These are phyloP conservation scores for Tiaroga cobitis DNA, from an alignment of 2,797 vertebrate species.

Conservation along the genomic window DNA sequence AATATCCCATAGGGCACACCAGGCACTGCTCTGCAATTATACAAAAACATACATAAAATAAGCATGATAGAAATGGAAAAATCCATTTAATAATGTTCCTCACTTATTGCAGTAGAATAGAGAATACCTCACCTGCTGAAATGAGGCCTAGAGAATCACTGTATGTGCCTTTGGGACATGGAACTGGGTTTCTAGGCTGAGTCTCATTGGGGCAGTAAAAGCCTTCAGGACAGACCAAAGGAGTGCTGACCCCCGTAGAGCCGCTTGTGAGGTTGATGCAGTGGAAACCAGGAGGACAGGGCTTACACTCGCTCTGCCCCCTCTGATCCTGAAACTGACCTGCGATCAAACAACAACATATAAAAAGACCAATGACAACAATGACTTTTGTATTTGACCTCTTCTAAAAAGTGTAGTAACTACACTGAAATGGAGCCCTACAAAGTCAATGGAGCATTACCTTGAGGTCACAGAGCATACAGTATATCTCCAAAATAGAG, in stretches of 20 bases:
- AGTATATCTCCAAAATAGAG: constrained; percentile 20
- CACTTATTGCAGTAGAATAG: neutral
- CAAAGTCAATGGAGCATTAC: neutral
- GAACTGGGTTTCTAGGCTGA: constrained; percentile 73
- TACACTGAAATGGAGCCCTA: neutral
- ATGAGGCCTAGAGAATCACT: constrained; percentile 76
- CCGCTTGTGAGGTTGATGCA: constrained; percentile 69
- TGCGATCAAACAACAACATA: constrained; percentile 58
- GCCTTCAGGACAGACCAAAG: constrained; percentile 79
- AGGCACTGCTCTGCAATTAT: constrained; percentile 77
- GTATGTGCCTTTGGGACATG: constrained; percentile 89
- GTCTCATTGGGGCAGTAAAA: constrained; percentile 84
- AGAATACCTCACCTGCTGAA: constrained; percentile 69
- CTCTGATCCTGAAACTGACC: constrained; percentile 80
- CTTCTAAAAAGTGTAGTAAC: neutral
- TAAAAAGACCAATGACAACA: constrained; percentile 20
- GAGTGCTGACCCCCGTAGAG: constrained; percentile 63
- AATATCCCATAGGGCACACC: constrained; percentile 76
- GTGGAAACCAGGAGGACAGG: constrained; percentile 78
- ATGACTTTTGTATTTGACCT: constrained; percentile 7
- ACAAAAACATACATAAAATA: constrained; percentile 47
- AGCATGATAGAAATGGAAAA: neutral
- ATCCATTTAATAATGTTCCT: neutral
- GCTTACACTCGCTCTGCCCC: constrained; percentile 76
- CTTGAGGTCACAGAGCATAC: neutral